These are phyloP conservation scores for Catamblyrhynchus diadema DNA, from an alignment of 2,797 vertebrate species.

Conservation along the genomic window DNA sequence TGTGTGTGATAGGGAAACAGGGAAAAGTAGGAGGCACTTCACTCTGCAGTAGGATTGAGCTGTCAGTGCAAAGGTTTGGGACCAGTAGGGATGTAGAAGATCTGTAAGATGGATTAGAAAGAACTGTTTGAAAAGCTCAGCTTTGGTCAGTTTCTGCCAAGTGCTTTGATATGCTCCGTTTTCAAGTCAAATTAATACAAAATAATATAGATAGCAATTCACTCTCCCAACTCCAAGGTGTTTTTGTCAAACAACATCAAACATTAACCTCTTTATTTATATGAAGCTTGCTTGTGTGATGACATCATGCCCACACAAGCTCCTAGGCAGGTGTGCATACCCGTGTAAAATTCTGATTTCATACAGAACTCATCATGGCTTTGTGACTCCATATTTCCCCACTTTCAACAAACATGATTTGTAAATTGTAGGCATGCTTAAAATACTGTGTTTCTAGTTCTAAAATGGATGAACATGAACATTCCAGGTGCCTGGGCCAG, in stretches of 20 bases:
- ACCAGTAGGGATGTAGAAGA: not conserved
- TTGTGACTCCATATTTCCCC: not conserved
- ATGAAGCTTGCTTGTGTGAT: not conserved
- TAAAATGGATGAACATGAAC: not conserved
- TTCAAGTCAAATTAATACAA: not conserved
- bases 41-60: not conserved
- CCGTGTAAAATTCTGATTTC: not conserved
- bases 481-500: not conserved
- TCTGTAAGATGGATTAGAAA: not conserved
- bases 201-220: not conserved
- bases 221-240: not conserved
- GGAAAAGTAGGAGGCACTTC: not conserved
- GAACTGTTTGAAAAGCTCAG: not conserved
- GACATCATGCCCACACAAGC: not conserved
- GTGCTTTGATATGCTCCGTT: not conserved
- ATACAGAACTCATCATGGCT: not conserved
- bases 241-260: not conserved
- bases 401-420: conserved; percentile 11
- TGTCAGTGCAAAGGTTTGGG: not conserved
- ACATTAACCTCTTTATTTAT: not conserved
- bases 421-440: not conserved
- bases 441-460: not conserved
- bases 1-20: not conserved
- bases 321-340: not conserved
- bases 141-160: not conserved